These are phyloP conservation scores for Gymnodraco acuticeps DNA, from an alignment of 2,797 vertebrate species.

Conservation along the genomic window DNA sequence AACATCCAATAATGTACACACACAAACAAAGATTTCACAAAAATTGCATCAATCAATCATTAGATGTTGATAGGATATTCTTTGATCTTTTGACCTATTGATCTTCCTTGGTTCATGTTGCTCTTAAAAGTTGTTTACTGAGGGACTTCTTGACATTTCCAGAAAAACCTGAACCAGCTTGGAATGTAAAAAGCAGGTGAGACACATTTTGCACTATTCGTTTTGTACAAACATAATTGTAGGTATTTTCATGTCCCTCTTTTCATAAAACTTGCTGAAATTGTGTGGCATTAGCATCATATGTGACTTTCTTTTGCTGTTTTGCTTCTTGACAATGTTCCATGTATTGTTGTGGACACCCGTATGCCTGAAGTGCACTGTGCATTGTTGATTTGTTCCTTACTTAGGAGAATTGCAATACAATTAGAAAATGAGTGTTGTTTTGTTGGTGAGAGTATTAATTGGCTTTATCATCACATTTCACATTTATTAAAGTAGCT, in stretches of 20 bases:
- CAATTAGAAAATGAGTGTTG: neutral
- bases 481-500: neutral
- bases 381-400: neutral
- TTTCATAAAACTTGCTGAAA: too few relatives aligned
- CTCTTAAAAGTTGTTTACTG: too few relatives aligned
- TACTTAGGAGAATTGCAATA: neutral
- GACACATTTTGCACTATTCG: neutral
- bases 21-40: neutral
- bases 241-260: too few relatives aligned
- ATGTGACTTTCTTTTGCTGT: too few relatives aligned
- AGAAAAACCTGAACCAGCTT: too few relatives aligned
- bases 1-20: slow-evolving; percentile 7
- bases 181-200: neutral
- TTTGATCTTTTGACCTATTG: slow-evolving; percentile 7
- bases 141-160: too few relatives aligned
- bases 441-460: neutral
- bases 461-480: too few relatives aligned
- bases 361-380: neutral
- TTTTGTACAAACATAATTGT: too few relatives aligned
- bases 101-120: neutral
- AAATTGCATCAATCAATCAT: neutral
- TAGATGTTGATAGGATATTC: neutral
- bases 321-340: neutral
- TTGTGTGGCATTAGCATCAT: too few relatives aligned
- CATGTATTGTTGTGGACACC: too few relatives aligned